A percentile compares a stretch with the other conserved stretches of the same genome.
Conservation (phyloP, 2,797 vertebrate genomes). For the Chaunax sp. region DNA sequence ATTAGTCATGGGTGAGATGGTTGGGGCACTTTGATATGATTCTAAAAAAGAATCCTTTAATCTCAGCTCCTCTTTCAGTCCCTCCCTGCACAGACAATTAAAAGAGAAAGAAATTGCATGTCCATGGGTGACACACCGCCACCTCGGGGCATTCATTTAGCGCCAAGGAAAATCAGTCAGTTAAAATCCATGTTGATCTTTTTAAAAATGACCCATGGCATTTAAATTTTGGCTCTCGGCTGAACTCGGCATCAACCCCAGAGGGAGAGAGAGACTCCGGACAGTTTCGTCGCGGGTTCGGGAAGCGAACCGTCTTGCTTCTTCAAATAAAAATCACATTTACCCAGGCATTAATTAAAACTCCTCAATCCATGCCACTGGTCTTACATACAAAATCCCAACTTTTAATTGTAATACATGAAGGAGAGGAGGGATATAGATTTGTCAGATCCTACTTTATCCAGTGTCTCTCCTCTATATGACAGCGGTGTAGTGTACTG, state of each 20-base stretch:
- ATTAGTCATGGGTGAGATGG: constrained; percentile 54
- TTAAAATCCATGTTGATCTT: constrained; percentile 54
- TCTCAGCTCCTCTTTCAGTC: constrained; percentile 42
- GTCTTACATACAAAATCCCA: constrained; percentile 10
- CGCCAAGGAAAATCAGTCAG: constrained; percentile 17
- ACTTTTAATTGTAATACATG: constrained; percentile 29
- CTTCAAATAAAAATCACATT: constrained; percentile 56
- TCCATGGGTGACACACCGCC: constrained; percentile 36
- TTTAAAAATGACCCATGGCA: constrained; percentile 59
- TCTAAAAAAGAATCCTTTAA: constrained; percentile 58
- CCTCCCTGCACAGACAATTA: constrained; percentile 44
- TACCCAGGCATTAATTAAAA: constrained; percentile 32
- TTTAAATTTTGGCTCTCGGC: constrained; percentile 33
- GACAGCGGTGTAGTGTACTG: constrained; percentile 14
- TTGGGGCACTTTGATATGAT: constrained; percentile 31
- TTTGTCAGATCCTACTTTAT: constrained; percentile 38
- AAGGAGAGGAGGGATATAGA: neutral
- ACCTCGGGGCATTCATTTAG: constrained; percentile 40
- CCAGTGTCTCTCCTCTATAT: constrained; percentile 24
- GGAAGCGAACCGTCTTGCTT: constrained; percentile 25
- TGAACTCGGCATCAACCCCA: constrained; percentile 39
- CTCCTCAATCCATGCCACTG: neutral
- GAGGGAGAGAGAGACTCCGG: neutral
- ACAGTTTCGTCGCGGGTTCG: constrained; percentile 33
- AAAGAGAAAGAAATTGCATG: constrained; percentile 47